phyloP scores from a whole-genome alignment of 53 echinoderm and acorn worm genomes.

The Holothuria scabra region DNA sequence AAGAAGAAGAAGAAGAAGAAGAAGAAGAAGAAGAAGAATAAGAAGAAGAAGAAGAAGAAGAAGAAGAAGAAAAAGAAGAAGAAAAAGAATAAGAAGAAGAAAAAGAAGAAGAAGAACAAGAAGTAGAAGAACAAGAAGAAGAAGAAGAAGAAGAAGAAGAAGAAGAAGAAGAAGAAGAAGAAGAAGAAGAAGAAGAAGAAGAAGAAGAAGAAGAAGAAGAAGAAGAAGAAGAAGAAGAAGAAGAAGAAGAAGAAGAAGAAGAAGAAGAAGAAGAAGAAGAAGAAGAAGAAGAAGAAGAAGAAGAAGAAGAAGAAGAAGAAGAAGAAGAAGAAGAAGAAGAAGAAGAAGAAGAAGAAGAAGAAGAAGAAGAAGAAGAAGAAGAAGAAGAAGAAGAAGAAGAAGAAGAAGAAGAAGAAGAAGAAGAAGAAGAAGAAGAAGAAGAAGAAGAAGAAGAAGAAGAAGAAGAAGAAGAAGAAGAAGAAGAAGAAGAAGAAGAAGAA shows the following conservation, averaged over 20 bases:
- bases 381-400: neutral
- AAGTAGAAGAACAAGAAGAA: neutral
- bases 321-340: neutral
- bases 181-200: neutral
- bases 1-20: neutral
- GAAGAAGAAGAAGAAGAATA: too few relatives aligned
- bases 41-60: too few relatives aligned
- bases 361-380: neutral
- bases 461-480: neutral
- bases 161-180: neutral
- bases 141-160: neutral
- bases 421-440: neutral
- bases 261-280: neutral
- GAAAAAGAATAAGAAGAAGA: too few relatives aligned
- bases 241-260: neutral
- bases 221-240: neutral
- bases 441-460: neutral
- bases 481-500: neutral
- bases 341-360: neutral
- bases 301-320: neutral
- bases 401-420: neutral
- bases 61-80: neutral
- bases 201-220: neutral
- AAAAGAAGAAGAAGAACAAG: neutral
- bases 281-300: neutral